phyloP scores from a whole-genome alignment of 1,140 invertebrate genomes.

The Nasonia longicornis region DNA sequence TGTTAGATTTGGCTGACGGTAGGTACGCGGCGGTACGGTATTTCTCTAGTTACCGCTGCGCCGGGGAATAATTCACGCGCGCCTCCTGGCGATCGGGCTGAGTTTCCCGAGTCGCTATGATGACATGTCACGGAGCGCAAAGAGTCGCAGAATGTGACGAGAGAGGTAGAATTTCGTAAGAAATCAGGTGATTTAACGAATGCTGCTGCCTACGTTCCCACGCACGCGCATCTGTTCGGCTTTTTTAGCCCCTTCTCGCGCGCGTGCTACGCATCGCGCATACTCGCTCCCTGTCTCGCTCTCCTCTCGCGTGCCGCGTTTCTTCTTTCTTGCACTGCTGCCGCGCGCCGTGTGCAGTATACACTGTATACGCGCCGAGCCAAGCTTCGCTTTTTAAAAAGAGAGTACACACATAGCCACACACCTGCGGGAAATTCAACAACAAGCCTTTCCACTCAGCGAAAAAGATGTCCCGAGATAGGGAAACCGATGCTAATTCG shows the following conservation, averaged over 20 bases:
- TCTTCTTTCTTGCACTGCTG: background rate
- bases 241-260: constrained; percentile 30
- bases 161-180: constrained; percentile 41
- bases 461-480: constrained; percentile 29
- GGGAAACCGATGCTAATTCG: constrained; percentile 35
- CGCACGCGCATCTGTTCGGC: constrained; percentile 39
- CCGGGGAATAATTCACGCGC: background rate
- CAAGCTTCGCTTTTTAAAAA: constrained; percentile 15
- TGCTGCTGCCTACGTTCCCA: constrained; percentile 26
- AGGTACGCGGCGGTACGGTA: background rate
- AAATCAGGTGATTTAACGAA: constrained; percentile 44
- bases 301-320: background rate
- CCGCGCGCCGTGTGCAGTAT: no score
- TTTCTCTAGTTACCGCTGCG: background rate
- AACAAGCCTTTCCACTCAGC: constrained; percentile 35
- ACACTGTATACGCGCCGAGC: no score
- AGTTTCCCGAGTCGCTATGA: constrained; percentile 12
- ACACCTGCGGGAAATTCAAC: constrained; percentile 39
- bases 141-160: constrained; percentile 37
- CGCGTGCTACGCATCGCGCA: constrained; percentile 38
- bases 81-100: background rate
- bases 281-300: constrained; percentile 22
- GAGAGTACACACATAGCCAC: background rate
- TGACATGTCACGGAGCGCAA: constrained; percentile 39
- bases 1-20: background rate